Base-by-base conservation (phyloP, 2,113 vertebrate species). In the Verasper variegatus region DNA sequence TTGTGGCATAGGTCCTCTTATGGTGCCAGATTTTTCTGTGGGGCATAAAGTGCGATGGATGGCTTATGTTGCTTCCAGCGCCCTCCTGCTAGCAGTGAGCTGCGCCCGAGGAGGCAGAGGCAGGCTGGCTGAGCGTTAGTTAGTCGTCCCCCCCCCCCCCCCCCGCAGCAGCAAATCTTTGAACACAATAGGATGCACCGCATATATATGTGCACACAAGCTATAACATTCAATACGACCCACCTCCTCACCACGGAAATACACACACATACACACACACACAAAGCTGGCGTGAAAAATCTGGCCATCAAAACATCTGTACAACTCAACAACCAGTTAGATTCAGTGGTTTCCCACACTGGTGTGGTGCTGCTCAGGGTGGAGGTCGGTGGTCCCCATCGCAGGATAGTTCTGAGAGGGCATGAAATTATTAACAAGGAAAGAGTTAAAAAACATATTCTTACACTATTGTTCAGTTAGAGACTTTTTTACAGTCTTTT, bases 41-140 rank as follows among this genome's bases (percentile, higher is more conserved):
- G 85, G 88, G 87, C 72, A 78, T 76, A 26, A 58, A 82, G 84
- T 76, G 76, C 81, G 82, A 88, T 59, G 61, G 74, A 68, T 78
- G 76, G 78, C 85, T 87, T 71, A 74, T 78, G 82, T 63, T 86
- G 83, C 84, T 82, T 89, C 74, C 84, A 76, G 81, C 27, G 24
- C 82, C 76, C 81, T 71, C 70, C 86, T 81, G 79, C 77, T 84
- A 74, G 85, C 66, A 73, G 83, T 3, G 80, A 76, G 81, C 42
- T 23, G 68, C 15, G 62, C 62, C 62, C 6, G 15, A 47, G 62
- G 89, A 86, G 62, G 74, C 78, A 76, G 84, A 76, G 64, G 42
- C 74, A 70, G 86, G 80, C 74, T 67, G 85, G 71, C 64, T 76
- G 84, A 87, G 83, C 35, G 71, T 55, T 59, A 68, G 82, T n/a